Base-by-base conservation (phyloP, 1,140 invertebrate genomes). In the Apis laboriosa region DNA sequence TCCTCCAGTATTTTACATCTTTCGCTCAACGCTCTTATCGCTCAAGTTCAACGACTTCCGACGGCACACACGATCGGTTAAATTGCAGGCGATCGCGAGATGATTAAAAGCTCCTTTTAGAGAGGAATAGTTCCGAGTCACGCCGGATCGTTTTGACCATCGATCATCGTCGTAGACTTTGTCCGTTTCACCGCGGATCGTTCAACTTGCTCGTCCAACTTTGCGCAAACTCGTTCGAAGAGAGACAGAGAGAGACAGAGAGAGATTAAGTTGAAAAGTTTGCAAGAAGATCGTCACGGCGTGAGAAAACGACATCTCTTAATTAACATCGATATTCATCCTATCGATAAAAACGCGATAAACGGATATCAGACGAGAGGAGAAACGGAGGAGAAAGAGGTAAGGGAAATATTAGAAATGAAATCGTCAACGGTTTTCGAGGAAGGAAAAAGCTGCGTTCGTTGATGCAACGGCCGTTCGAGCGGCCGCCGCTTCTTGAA, bases 401-500 rank as follows among this genome's bases (percentile, higher is more conserved):
- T 55, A 12, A 12, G 15, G 9, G 56, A 43, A n/a, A 60, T 73
- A 73, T 68, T 83, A 78, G 56, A 78, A 68, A 74, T 67, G 68
- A 85, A 85, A 86, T 75, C 82, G 78, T 77, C 76, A 77, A 79
- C 63, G 63, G 64, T 81, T 86, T 71, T 51, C 4, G 34, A 43
- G 2, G 64, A 67, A 85, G 80, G 73, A 83, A 86, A 87, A 43
- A 43, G 34, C 34, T 76, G 80, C 80, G 82, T 86, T 87, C 86
- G 73, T 86, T 77, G 84, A 79, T 61, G 74, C 76, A 75, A 72
- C 34, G 34, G 34, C 34, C 34, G 80, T 87, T 87, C 78, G 83
- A 73, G 66, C 83, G 51, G 58, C 34, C 34, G 34, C 24, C 86
- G 79, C 74, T 82, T 71, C 86, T 88, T 88, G 84, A 87, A 87